Base-by-base conservation (phyloP, 92 coral and sea anemone genomes). In the Epizoanthus illoricatus region DNA sequence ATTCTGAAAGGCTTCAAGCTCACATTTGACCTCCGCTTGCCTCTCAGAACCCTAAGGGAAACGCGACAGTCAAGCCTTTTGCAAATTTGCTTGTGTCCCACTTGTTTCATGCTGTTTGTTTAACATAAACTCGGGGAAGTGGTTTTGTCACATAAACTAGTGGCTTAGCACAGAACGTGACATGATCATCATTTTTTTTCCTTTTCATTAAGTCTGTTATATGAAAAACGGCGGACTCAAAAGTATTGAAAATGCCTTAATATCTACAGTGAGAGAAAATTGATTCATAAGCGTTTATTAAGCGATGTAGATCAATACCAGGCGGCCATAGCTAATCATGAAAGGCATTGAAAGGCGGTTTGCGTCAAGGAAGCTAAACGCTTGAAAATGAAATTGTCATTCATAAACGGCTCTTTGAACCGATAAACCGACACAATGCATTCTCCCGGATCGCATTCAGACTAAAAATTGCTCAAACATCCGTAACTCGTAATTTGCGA, bases 231-330 rank as follows among this genome's bases (percentile, higher is more conserved):
- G 43, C 70, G 21, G 15, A 68, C 69, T 76, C 47, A 16, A 15
- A 61, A 63, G 28, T 55, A 78, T 62, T 28, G 1, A 28, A 78
- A 78, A 43, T 62, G 70, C 49, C 71, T 64, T 60, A 20, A 43
- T 63, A 45, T 78, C 82, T 64, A 20, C 70, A 21, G 71, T 42
- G 21, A 56, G 67, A 78, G 57, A 63, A 87, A 87, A 85, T 74
- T 66, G 82, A 81, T 85, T 85, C 84, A 85, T 84, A 85, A 81
- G 43, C 87, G 86, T 75, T 89, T 82, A 89, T 85, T 89, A 89
- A 84, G 80, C 83, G 84, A 57, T 63, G 55, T 20, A 43, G 71
- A 78, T 78, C 82, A 78, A 64, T 78, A 58, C 60, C 39, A n/a
- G 54, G 82, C 71, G 71, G 4, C 69, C 23, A 71, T 42, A 47